A percentile compares a stretch with the other conserved stretches of the same genome.
These are phyloP conservation scores for Eudyptes chrysolophus DNA, from an alignment of 2,113 vertebrate species.

Conservation along the genomic window DNA sequence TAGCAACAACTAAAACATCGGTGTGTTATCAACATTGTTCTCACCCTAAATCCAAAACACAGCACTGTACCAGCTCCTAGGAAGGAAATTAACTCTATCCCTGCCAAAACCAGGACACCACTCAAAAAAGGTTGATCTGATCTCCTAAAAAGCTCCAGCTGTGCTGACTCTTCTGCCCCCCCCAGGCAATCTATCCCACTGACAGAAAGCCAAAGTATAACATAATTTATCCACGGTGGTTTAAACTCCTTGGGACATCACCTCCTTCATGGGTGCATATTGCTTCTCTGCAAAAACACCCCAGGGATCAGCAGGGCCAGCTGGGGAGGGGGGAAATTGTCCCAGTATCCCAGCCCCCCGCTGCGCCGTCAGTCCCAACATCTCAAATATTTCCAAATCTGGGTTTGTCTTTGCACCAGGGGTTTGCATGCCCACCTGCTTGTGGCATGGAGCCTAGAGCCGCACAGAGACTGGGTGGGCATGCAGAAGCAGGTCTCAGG, in stretches of 20 bases:
- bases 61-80: too few species aligned
- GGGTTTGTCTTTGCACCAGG: not conserved
- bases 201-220: not conserved
- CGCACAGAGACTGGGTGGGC: fast-evolving
- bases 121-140: not conserved
- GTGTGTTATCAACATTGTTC: too few species aligned
- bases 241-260: not conserved
- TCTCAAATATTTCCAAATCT: not conserved
- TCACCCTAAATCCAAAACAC: too few species aligned
- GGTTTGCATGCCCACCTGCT: not conserved
- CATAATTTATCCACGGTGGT: not conserved
- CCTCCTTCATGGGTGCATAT: not conserved
- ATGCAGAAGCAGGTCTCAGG: not conserved
- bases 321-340: too few species aligned
- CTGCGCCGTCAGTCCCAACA: not conserved
- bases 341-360: not conserved
- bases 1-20: too few species aligned
- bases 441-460: not conserved
- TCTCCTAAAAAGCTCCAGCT: not conserved
- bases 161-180: not conserved
- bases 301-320: not conserved
- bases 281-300: not conserved
- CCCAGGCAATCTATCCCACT: not conserved
- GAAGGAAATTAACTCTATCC: too few species aligned
- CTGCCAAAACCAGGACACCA: not conserved